Conservation (phyloP, 2,797 vertebrate genomes). For the Notolabrus celidotus region DNA sequence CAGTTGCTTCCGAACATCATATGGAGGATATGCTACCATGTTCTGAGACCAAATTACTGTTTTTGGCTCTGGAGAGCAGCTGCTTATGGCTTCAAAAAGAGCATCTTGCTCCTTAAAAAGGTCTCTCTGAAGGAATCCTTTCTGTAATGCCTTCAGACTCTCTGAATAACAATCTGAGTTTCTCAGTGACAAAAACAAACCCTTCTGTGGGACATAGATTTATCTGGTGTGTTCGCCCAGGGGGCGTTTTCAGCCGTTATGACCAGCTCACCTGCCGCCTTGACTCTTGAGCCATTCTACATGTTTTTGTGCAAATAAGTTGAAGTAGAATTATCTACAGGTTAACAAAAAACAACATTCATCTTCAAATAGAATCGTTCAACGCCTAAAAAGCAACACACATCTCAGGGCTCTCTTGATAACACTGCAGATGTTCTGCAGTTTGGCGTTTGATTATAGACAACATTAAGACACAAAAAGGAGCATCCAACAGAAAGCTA, state of each 20-base stretch:
- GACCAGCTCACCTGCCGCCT: too few relatives aligned
- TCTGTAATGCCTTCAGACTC: neutral
- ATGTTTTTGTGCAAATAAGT: too few relatives aligned
- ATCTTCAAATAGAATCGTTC: neutral
- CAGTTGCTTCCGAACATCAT: too few relatives aligned
- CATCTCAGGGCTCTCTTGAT: neutral
- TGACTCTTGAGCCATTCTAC: too few relatives aligned
- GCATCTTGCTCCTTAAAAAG: neutral
- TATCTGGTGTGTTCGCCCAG: too few relatives aligned
- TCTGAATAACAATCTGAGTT: neutral
- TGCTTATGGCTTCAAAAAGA: neutral
- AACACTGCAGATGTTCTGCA: neutral
- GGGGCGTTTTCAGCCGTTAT: too few relatives aligned
- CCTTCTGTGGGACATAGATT: too few relatives aligned
- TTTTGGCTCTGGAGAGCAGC: neutral
- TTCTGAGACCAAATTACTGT: neutral
- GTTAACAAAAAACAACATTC: neutral
- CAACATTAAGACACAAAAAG: neutral
- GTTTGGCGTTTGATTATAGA: neutral
- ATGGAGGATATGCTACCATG: too few relatives aligned
- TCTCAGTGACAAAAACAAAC: neutral
- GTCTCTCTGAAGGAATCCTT: neutral
- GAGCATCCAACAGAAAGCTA: neutral
- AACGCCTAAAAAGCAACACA: neutral
- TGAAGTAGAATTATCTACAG: too few relatives aligned